phyloP scores from a whole-genome alignment of 2,113 vertebrate species.

The Corydoras maculifer region DNA sequence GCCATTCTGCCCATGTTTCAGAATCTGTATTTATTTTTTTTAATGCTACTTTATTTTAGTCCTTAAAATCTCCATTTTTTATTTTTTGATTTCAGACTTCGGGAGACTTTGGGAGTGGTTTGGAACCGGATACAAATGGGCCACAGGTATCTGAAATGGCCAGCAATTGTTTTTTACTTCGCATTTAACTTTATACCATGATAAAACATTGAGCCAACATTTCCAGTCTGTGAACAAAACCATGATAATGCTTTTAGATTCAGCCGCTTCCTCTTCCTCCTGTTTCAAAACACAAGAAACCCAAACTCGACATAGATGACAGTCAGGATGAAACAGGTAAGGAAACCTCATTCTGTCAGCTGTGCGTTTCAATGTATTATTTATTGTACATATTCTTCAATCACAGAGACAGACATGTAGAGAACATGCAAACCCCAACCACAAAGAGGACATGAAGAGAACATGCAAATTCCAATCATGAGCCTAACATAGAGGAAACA shows the following conservation, averaged over 20 bases:
- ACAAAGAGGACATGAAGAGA: no score
- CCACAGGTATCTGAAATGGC: constrained; percentile 6
- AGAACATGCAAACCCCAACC: no score
- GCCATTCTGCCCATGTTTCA: no score
- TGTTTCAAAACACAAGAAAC: neutral
- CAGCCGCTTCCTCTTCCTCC: constrained; percentile 14
- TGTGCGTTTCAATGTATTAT: neutral
- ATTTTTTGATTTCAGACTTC: constrained; percentile 61
- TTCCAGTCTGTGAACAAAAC: neutral
- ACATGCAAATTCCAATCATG: no score
- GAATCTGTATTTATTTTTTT: no score
- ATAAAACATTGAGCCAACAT: neutral
- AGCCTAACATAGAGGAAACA: no score
- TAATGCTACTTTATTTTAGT: neutral
- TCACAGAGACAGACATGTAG: no score
- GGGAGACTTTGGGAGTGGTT: constrained; percentile 80
- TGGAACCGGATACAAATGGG: neutral
- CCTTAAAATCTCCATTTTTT: neutral
- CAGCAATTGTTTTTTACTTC: neutral
- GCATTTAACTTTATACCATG: neutral
- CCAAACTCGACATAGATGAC: constrained; percentile 12
- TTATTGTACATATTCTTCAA: no score
- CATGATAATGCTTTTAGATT: neutral
- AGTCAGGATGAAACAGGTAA: constrained; percentile 43
- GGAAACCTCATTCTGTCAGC: neutral